Conservation (phyloP, 2,888 invertebrate species). For the Buathra laborator region DNA sequence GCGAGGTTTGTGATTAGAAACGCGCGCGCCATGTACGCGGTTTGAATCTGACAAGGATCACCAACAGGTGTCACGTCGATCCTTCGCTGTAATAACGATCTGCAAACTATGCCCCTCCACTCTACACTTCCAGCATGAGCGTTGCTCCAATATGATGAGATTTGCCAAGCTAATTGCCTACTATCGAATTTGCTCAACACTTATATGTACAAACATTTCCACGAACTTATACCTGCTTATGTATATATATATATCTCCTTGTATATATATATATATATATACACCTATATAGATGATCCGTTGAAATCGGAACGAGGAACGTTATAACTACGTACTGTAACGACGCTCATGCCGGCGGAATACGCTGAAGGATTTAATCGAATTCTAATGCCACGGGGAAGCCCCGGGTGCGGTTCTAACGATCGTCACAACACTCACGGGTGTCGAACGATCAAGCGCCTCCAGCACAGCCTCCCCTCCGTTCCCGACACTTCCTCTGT, state of each 20-base stretch:
- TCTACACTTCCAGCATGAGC: conserved; percentile 12
- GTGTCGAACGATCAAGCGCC: conserved; percentile 38
- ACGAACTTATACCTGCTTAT: neutral
- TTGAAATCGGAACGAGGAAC: conserved; percentile 10
- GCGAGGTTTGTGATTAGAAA: too few species aligned
- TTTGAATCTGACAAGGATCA: neutral
- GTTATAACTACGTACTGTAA: conserved; percentile 22
- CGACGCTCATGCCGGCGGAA: conserved; percentile 20
- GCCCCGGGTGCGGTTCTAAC: conserved; percentile 33
- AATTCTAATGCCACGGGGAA: conserved; percentile 36
- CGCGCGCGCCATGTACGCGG: neutral
- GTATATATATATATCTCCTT: neutral
- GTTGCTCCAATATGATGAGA: conserved; percentile 6
- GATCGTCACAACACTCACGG: conserved; percentile 49
- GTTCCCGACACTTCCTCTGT: neutral
- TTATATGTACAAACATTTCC: conserved; percentile 36
- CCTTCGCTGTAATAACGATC: conserved; percentile 3
- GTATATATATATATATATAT: neutral
- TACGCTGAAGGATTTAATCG: conserved; percentile 50
- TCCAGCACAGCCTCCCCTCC: neutral
- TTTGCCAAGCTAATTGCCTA: conserved; percentile 24
- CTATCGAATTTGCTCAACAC: conserved; percentile 12
- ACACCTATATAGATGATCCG: neutral
- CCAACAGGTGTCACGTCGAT: conserved; percentile 29
- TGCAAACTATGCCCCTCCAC: neutral